Evolutionary conservation across 2,113 vertebrate genomes (phyloP).

Genomic region (Eptatretus burgeri): DNA sequence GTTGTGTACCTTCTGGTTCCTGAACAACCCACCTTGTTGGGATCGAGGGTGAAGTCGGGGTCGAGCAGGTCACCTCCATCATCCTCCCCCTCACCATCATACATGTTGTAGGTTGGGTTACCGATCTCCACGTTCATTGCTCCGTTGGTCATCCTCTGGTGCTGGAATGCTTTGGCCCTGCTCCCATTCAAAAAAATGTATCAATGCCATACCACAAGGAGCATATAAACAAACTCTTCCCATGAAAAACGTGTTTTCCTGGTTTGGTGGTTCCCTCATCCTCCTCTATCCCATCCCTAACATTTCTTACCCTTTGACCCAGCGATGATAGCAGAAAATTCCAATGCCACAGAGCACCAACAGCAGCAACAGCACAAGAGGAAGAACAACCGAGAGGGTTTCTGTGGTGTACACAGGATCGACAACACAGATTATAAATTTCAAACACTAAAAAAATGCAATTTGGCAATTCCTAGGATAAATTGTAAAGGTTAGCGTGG

Average conservation of each 20-base stretch:
- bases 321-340: constrained; percentile 61
- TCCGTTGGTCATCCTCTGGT: constrained; percentile 79
- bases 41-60: constrained; percentile 60
- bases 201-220: not conserved
- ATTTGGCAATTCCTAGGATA: too few species aligned
- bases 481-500: too few species aligned
- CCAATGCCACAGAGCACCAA: constrained; percentile 28
- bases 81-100: constrained; percentile 64
- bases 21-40: constrained; percentile 38
- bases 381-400: constrained; percentile 36
- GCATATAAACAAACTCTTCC: not conserved
- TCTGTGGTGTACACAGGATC: constrained; percentile 15
- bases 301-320: constrained; percentile 55
- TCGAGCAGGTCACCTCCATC: constrained; percentile 72
- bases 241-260: not conserved
- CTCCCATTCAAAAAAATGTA: not conserved
- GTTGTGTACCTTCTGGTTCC: not conserved
- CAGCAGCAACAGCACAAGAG: constrained; percentile 38
- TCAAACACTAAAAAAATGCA: too few species aligned
- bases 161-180: constrained; percentile 87
- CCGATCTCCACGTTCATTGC: constrained; percentile 94
- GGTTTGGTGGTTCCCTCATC: not conserved
- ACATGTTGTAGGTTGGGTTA: constrained; percentile 90
- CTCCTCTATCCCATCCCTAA: not conserved
- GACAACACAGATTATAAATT: too few species aligned